These are phyloP conservation scores for Drosophila tripunctata DNA, from an alignment of 2,888 invertebrate genomes.

Conservation along the genomic window DNA sequence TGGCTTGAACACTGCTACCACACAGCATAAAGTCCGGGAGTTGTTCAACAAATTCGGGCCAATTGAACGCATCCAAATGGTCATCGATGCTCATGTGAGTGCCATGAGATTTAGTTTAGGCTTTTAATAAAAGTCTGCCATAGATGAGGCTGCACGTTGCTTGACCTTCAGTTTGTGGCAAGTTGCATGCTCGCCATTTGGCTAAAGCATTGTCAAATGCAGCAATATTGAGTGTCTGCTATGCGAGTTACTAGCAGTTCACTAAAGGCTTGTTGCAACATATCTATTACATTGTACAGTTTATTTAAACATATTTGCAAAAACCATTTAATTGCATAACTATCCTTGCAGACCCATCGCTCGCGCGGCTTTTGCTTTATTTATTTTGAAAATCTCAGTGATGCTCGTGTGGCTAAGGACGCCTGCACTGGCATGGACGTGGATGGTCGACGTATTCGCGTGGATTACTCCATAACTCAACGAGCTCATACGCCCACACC, in stretches of 20 bases:
- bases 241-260: conserved; percentile 41
- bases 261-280: conserved; percentile 83
- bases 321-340: not conserved
- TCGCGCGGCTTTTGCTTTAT: conserved; percentile 99
- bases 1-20: conserved; percentile 96
- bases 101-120: fast-evolving
- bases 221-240: conserved; percentile 64
- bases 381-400: conserved; percentile 94
- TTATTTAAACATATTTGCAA: not conserved
- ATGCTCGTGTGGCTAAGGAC: conserved; percentile 97
- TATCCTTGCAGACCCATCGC: conserved; percentile 90
- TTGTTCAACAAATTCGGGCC: conserved; percentile 96
- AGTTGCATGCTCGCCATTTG: conserved; percentile 16
- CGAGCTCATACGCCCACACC: conserved; percentile 98
- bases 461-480: conserved; percentile 98
- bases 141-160: conserved; percentile 1
- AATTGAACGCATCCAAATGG: conserved; percentile 96
- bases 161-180: not conserved
- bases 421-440: conserved; percentile 97
- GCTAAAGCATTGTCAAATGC: conserved; percentile 50
- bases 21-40: conserved; percentile 95
- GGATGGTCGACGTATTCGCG: conserved; percentile 95
- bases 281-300: not conserved
- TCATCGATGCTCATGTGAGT: conserved; percentile 93
- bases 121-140: conserved; percentile 14